Percentiles rank a stretch among this genome's conserved stretches.
Conservation (phyloP, 2,797 vertebrate genomes). For the Chelonia mydas region DNA sequence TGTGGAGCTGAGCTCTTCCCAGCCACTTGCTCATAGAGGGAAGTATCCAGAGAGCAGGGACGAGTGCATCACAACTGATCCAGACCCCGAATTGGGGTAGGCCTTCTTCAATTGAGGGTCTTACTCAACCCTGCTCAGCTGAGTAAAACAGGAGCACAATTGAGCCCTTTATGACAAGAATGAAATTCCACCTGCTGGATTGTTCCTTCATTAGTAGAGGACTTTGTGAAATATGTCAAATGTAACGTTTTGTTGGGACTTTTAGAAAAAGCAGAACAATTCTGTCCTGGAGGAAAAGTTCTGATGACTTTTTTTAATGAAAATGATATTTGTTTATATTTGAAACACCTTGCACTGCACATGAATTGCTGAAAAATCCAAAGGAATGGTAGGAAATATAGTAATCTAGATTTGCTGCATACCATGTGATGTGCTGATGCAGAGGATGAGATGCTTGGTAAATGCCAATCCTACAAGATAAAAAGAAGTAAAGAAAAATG, state of each 20-base stretch:
- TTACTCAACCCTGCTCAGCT: too few species aligned
- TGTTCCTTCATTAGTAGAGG: not conserved
- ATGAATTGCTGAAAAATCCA: not conserved
- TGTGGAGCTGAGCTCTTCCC: not conserved
- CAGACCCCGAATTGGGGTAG: not conserved
- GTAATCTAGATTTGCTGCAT: not conserved
- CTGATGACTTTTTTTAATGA: not conserved
- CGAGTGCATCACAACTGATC: not conserved
- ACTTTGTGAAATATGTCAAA: not conserved
- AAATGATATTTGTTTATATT: not conserved
- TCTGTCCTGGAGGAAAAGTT: not conserved
- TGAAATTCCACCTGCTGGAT: not conserved
- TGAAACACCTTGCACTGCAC: not conserved
- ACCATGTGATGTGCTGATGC: slow-evolving; percentile 47
- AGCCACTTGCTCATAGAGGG: not conserved
- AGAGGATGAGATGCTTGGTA: slow-evolving; percentile 47
- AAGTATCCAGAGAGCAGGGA: not conserved
- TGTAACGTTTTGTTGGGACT: not conserved
- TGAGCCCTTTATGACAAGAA: not conserved
- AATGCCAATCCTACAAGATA: slow-evolving; percentile 46
- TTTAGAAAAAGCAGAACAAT: not conserved
- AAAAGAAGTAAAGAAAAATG: slow-evolving; percentile 12
- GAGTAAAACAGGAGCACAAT: not conserved
- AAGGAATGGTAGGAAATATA: not conserved
- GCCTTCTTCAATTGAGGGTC: not conserved